phyloP scores from a whole-genome alignment of 2,797 vertebrate genomes.

The Pipistrellus kuhlii region DNA sequence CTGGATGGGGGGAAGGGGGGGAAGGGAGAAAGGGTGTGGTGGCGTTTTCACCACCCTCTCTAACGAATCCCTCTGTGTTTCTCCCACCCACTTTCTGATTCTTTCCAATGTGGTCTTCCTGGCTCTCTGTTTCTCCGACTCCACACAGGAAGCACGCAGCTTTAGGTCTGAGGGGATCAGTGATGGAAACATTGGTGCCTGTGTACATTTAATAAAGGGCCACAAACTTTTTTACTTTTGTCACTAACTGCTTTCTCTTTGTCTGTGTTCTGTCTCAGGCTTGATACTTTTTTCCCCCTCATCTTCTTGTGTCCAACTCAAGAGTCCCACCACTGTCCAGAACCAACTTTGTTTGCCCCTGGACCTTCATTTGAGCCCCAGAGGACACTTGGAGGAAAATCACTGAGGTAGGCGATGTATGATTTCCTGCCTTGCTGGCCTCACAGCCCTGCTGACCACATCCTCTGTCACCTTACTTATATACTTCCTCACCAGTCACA shows the following conservation, averaged over 20 bases:
- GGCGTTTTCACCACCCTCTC: not conserved
- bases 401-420: slow-evolving; percentile 4
- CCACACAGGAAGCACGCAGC: slow-evolving; percentile 67
- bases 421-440: slow-evolving; percentile 65
- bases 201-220: slow-evolving; percentile 41
- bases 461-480: slow-evolving; percentile 74
- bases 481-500: slow-evolving; percentile 68
- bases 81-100: slow-evolving; percentile 50
- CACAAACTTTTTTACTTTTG: not conserved
- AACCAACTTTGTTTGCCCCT: not conserved
- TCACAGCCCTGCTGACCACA: slow-evolving; percentile 70
- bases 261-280: not conserved
- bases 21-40: not conserved
- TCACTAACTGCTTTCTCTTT: not conserved
- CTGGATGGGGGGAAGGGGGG: not conserved
- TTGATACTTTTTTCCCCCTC: not conserved
- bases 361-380: not conserved
- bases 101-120: slow-evolving; percentile 3
- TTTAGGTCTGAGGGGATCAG: slow-evolving; percentile 48
- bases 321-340: not conserved
- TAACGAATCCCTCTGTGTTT: not conserved
- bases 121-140: slow-evolving; percentile 28
- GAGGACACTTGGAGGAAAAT: slow-evolving; percentile 52
- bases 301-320: slow-evolving; percentile 12
- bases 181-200: slow-evolving; percentile 56